Conservation (phyloP, 2,797 vertebrate genomes). For the Acanthis flammea region DNA sequence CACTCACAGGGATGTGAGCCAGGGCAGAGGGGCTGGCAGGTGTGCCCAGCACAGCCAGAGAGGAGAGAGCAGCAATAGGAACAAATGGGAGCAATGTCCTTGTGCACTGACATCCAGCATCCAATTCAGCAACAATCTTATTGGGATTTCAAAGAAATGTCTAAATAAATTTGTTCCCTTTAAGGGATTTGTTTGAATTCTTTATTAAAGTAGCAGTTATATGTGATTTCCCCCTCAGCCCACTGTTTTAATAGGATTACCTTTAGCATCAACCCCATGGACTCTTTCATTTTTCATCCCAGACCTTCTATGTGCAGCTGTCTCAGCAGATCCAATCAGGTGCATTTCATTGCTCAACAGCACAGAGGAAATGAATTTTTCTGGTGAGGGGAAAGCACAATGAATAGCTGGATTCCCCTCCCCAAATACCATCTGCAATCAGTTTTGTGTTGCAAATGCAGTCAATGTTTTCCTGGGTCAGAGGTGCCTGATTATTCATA, state of each 20-base stretch:
- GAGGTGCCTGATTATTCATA: slow-evolving; percentile 54
- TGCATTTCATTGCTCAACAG: slow-evolving; percentile 27
- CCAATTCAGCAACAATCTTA: background rate
- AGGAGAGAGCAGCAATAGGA: background rate
- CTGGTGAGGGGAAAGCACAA: background rate
- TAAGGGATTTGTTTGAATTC: background rate
- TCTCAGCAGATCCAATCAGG: slow-evolving; percentile 34
- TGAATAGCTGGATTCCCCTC: slow-evolving; percentile 15
- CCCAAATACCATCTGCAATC: slow-evolving; percentile 4
- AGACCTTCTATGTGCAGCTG: background rate
- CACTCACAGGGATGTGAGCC: background rate
- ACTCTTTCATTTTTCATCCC: background rate
- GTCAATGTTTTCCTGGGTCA: slow-evolving; percentile 31
- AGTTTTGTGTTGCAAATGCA: slow-evolving; percentile 26
- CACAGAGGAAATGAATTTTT: slow-evolving; percentile 50
- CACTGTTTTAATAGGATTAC: background rate
- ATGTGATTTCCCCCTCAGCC: background rate
- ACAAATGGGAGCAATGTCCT: background rate
- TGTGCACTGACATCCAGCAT: background rate
- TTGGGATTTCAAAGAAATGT: background rate
- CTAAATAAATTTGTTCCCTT: background rate
- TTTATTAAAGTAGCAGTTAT: background rate
- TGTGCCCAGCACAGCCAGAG: background rate
- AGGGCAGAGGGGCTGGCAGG: background rate
- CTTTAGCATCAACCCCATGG: background rate